Conservation (phyloP, 2,888 invertebrate genomes). For the Xestia ashworthii region DNA sequence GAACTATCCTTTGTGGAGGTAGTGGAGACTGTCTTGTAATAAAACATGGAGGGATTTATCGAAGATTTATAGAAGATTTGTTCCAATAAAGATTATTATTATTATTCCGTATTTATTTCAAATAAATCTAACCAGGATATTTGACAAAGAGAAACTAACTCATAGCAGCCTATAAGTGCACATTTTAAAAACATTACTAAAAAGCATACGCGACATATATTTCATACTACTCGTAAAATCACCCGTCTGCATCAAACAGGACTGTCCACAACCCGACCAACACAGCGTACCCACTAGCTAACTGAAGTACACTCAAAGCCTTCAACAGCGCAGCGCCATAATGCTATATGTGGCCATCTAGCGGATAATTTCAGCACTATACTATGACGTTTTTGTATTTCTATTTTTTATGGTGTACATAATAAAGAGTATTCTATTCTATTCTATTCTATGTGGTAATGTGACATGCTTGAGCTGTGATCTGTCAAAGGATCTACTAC, state of each 20-base stretch:
- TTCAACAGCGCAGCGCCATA: conserved; percentile 9
- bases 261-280: conserved; percentile 1
- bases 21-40: conserved; percentile 10
- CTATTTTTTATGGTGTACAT: too few species aligned
- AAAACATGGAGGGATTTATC: background rate
- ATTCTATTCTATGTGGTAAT: too few species aligned
- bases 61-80: too few species aligned
- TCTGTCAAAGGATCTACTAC: background rate
- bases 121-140: background rate
- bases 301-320: conserved; percentile 29
- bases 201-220: background rate
- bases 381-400: conserved; percentile 28
- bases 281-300: background rate
- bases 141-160: background rate
- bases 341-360: conserved; percentile 44
- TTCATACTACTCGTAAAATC: background rate
- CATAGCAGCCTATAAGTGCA: background rate
- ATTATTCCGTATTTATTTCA: background rate
- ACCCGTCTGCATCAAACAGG: background rate
- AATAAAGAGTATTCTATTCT: too few species aligned
- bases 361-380: conserved; percentile 41
- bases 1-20: conserved; percentile 34
- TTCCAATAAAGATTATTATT: too few species aligned
- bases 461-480: conserved; percentile 4
- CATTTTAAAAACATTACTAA: background rate